Base-by-base conservation (phyloP, 1,140 invertebrate species). In the Akabosia matsudoensis region DNA sequence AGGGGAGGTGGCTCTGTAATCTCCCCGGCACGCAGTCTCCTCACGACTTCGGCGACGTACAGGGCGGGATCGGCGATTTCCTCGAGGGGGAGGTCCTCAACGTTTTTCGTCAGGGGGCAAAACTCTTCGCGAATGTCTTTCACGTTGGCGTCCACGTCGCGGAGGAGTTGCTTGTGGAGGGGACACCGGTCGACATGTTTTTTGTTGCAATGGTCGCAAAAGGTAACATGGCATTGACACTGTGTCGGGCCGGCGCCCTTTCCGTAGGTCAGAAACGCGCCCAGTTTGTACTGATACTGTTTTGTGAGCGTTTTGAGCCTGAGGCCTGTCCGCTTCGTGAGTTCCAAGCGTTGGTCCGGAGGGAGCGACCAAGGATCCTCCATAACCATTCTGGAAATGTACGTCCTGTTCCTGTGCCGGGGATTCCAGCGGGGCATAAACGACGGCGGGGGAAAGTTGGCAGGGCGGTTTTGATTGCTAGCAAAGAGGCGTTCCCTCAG, bases 381-480 rank as follows among this genome's bases (percentile, higher is more conserved):
- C 7, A 30, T 13, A 7, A 67, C 28, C 61, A 28, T 67, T 67
- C 31, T 67, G 13, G 7, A 10, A 13, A 28, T 10, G n/a, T 67
- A 67, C 1, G 26, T 67, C 4, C 30, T 3, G 28, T 67, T 30
- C 22, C 7, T 67, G 61, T 67, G 61, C 28, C 61, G 61, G 30
- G 61, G 61, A n/a, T 67, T 67, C 61, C 61, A 67, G 61, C 61
- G 61, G 24, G 61, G 30, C 61, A 67, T 67, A 22, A 67, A 67
- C 10, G 1, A 30, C 7, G 61, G 61, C 4, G 61, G 61, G 24
- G 61, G 61, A 67, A 67, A 67, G 24, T 7, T n/a, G 61, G 61
- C 28, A 10, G 61, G 24, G 26, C n/a, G 28, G 54, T 56, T 13
- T n/a, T 13, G 10, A 56, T 4, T 22, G 61, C 31, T 67, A 2